Evolutionary conservation across 2,113 vertebrate genomes (phyloP), one percentile per base, ranked within the genome.

Genomic region (Bettongia penicillata): DNA sequence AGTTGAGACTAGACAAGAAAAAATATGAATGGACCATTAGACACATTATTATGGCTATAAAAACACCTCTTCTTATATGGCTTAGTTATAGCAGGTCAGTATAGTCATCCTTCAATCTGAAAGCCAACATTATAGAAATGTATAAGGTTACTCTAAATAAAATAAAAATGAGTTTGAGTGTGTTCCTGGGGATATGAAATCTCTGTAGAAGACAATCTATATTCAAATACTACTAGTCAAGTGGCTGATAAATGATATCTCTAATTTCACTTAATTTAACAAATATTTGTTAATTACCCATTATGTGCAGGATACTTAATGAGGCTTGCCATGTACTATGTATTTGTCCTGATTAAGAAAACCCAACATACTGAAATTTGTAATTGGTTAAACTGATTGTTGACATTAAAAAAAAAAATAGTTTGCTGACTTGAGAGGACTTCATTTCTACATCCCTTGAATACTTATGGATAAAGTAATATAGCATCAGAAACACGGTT

Each of bases 101-200:
- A 52, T 93, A 96, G 93, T 37, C 8, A 90, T 84, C 43, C 61
- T 94, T 84, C 23, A 95, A 91, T 51, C 94, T 91, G 95, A 93
- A 37, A 92, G 31, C 53, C 49, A 90, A 93, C 95, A n/a, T 61
- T 91, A 47, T 61, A 2, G 10, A 95, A 95, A n/a, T 91, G 93
- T 55, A 89, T 53, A 92, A 94, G 91, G 9, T 6, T 92, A 93
- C 89, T 3, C 22, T 90, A 57, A 50, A 93, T 92, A 31, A 24
- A 94, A 43, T 61, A 47, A 26, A 61, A 51, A 24, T 51, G 2
- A 92, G n/a, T 84, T 84, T 84, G 16, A 84, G 19, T 43, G 92
- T 90, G 84, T 16, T 24, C 9, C n/a, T 77, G 31, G 3, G 93
- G n/a, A 84, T 25, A 53, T 11, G 19, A 92, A 95, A 95, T 93